phyloP scores from a whole-genome alignment of 2,797 vertebrate genomes.

The Spinus pinus region DNA sequence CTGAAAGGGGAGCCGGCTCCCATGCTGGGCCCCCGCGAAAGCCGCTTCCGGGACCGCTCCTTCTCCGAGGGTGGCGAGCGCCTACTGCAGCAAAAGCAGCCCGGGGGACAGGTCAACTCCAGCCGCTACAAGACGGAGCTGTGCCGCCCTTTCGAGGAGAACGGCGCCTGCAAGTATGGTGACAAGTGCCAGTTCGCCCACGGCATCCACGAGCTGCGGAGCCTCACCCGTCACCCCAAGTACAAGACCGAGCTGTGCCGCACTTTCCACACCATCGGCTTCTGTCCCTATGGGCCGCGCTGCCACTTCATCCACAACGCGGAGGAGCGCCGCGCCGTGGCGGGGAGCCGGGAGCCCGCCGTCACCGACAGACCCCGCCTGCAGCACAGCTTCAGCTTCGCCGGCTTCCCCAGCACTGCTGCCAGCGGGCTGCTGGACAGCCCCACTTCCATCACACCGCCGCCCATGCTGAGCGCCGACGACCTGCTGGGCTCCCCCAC shows the following conservation, averaged over 20 bases:
- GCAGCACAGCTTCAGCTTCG: slow-evolving; percentile 98
- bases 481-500: slow-evolving; percentile 84
- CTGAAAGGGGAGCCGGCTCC: slow-evolving; percentile 89
- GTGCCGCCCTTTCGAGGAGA: slow-evolving; percentile 92
- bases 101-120: slow-evolving; percentile 88
- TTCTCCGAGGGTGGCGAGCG: slow-evolving; percentile 94
- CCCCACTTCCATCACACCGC: slow-evolving; percentile 94
- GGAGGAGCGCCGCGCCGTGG: slow-evolving; percentile 87
- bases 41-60: slow-evolving; percentile 92
- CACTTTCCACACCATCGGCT: slow-evolving; percentile 96
- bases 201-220: slow-evolving; percentile 90
- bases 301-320: slow-evolving; percentile 96
- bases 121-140: slow-evolving; percentile 95
- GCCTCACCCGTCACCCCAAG: slow-evolving; percentile 90
- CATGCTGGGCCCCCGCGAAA: slow-evolving; percentile 88
- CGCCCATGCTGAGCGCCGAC: slow-evolving; percentile 91
- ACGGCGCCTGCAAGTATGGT: slow-evolving; percentile 89
- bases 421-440: slow-evolving; percentile 91
- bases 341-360: slow-evolving; percentile 76
- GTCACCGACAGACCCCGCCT: slow-evolving; percentile 88
- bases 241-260: slow-evolving; percentile 96
- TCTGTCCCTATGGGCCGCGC: slow-evolving; percentile 90
- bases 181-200: slow-evolving; percentile 95
- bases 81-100: slow-evolving; percentile 86
- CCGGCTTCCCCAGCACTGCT: slow-evolving; percentile 88